Evolutionary conservation across 2,888 invertebrate genomes (phyloP).

Genomic region (Himalopsyche japonica): DNA sequence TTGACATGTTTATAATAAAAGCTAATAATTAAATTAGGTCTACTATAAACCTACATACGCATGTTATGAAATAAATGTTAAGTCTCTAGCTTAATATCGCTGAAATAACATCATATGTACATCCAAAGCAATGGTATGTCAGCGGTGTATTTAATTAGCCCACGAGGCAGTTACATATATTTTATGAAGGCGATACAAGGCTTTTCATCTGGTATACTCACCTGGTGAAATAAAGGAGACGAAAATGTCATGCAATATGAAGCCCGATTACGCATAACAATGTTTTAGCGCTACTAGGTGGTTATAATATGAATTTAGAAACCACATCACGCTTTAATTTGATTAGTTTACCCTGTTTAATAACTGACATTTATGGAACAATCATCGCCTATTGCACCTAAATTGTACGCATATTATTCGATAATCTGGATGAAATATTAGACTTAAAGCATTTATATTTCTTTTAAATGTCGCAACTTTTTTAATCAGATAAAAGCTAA

Average conservation of each 20-base stretch:
- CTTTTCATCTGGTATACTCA: not conserved
- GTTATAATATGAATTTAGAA: not conserved
- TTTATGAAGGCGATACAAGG: not conserved
- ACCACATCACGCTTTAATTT: slow-evolving; percentile 4
- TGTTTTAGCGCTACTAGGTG: not conserved
- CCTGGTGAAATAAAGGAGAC: not conserved
- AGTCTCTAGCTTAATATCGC: not conserved
- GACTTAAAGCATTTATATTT: too few relatives aligned
- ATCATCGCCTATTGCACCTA: not conserved
- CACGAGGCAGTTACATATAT: not conserved
- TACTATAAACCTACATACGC: too few relatives aligned
- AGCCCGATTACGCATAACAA: not conserved
- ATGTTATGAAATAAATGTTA: too few relatives aligned
- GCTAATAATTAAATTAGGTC: too few relatives aligned
- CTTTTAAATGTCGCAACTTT: too few relatives aligned
- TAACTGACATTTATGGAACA: slow-evolving; percentile 14
- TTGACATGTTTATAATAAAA: too few relatives aligned
- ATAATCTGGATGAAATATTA: too few relatives aligned
- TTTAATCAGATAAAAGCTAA: too few relatives aligned
- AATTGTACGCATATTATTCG: not conserved
- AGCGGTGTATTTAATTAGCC: not conserved
- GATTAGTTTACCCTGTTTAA: slow-evolving; percentile 15
- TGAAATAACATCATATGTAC: not conserved
- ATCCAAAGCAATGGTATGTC: not conserved
- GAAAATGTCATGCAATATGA: not conserved